A percentile compares a stretch with the other conserved stretches of the same genome.
Conservation (phyloP, 1,140 invertebrate genomes). For the Procambarus virginalis region DNA sequence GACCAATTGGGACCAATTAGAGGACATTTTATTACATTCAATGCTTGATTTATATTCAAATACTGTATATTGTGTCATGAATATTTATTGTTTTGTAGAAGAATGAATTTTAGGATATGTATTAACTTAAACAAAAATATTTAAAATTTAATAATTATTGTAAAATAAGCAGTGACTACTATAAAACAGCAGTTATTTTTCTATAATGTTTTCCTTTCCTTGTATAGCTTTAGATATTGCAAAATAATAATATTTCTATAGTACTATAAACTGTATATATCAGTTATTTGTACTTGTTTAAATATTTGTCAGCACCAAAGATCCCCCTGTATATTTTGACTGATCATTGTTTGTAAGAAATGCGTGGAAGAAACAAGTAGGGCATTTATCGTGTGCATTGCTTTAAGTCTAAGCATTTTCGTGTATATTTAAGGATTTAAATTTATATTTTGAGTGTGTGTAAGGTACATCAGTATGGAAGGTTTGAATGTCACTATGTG, state of each 20-base stretch:
- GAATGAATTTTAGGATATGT: neutral
- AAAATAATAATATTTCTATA: neutral
- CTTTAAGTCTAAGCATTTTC: too few relatives aligned
- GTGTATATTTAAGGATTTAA: too few relatives aligned
- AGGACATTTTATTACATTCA: too few relatives aligned
- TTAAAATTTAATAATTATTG: too few relatives aligned
- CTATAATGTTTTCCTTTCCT: constrained; percentile 1
- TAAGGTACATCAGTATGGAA: too few relatives aligned
- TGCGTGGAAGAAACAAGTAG: neutral
- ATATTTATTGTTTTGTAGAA: neutral
- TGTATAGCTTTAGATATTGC: constrained; percentile 5
- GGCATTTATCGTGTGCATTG: too few relatives aligned
- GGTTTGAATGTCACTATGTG: too few relatives aligned
- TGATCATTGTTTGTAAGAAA: neutral
- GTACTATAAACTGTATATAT: neutral
- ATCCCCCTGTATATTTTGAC: neutral
- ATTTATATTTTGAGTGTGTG: too few relatives aligned
- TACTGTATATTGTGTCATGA: neutral
- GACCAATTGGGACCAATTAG: too few relatives aligned
- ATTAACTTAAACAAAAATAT: neutral
- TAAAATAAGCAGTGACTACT: neutral
- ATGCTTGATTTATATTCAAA: too few relatives aligned
- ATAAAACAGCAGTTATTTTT: neutral
- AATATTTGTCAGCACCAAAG: neutral
- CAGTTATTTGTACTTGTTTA: neutral